A percentile compares a stretch with the other conserved stretches of the same genome.
Evolutionary conservation across 1,140 invertebrate species (phyloP).

Genomic region (Heliconius congener): DNA sequence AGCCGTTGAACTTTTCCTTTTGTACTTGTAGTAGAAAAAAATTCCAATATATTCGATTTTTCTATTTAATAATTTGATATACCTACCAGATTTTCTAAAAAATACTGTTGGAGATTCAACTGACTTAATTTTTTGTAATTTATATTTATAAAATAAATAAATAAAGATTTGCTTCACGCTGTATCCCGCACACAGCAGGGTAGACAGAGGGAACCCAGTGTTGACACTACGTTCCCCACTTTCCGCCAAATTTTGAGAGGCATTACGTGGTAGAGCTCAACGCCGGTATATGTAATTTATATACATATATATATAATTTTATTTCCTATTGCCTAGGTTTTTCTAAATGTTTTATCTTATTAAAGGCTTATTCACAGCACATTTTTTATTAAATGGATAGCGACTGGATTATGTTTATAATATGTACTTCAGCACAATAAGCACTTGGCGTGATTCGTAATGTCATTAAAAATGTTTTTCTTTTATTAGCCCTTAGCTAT

Average conservation of each 20-base stretch:
- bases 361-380: slow-evolving; percentile 11
- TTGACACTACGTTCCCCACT: too few species aligned
- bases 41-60: background rate
- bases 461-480: slow-evolving; percentile 20
- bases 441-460: slow-evolving; percentile 32
- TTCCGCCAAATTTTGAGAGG: too few species aligned
- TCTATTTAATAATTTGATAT: background rate
- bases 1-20: slow-evolving; percentile 2
- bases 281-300: too few species aligned
- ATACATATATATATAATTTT: background rate
- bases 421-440: slow-evolving; percentile 10
- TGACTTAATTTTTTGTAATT: too few species aligned
- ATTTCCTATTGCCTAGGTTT: background rate
- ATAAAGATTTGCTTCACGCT: too few species aligned
- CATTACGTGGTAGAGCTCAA: too few species aligned
- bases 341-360: background rate
- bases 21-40: background rate
- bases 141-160: too few species aligned
- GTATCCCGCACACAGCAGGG: too few species aligned
- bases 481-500: background rate
- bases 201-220: too few species aligned
- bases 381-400: slow-evolving; percentile 15
- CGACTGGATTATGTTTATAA: slow-evolving; percentile 21
- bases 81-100: background rate
- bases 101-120: background rate